phyloP scores from a whole-genome alignment of 2,888 invertebrate species.

The Lingula anatina region DNA sequence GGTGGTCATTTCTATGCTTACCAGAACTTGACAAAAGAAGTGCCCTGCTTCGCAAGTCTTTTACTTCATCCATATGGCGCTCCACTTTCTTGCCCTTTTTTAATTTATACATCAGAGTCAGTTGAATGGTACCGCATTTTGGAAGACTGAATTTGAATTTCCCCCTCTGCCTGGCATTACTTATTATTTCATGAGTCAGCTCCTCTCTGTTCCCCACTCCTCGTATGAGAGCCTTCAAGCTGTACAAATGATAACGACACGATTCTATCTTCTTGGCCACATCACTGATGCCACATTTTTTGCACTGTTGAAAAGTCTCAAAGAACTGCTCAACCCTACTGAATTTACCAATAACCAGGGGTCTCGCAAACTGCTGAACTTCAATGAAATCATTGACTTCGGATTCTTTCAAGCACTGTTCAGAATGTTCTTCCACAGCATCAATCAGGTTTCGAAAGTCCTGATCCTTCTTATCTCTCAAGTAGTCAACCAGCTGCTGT shows the following conservation, averaged over 20 bases:
- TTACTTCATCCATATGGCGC: constrained; percentile 6
- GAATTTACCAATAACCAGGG: constrained; percentile 8
- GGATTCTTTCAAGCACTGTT: constrained; percentile 20
- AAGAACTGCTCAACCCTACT: neutral
- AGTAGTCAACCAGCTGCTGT: constrained; percentile 12
- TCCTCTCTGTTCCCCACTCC: constrained; percentile 22
- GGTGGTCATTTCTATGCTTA: too few species aligned
- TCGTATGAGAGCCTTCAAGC: constrained; percentile 17
- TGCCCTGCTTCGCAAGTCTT: constrained; percentile 19
- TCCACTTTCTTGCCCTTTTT: constrained; percentile 10
- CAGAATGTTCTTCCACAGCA: constrained; percentile 25
- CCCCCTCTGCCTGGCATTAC: constrained; percentile 13
- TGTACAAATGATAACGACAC: constrained; percentile 16
- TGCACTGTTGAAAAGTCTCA: too few species aligned
- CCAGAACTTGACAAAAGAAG: constrained; percentile 16
- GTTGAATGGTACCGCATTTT: constrained; percentile 1
- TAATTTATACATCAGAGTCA: constrained; percentile 9
- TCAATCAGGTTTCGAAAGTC: constrained; percentile 23
- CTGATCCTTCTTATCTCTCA: constrained; percentile 14
- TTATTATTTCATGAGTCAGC: constrained; percentile 17
- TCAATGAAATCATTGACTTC: constrained; percentile 21
- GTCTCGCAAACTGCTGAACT: constrained; percentile 16
- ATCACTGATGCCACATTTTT: too few species aligned
- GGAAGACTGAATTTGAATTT: constrained; percentile 11
- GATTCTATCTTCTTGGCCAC: constrained; percentile 17